These are phyloP conservation scores for Desoria tigrina DNA, from an alignment of 2,888 invertebrate species.

Conservation along the genomic window DNA sequence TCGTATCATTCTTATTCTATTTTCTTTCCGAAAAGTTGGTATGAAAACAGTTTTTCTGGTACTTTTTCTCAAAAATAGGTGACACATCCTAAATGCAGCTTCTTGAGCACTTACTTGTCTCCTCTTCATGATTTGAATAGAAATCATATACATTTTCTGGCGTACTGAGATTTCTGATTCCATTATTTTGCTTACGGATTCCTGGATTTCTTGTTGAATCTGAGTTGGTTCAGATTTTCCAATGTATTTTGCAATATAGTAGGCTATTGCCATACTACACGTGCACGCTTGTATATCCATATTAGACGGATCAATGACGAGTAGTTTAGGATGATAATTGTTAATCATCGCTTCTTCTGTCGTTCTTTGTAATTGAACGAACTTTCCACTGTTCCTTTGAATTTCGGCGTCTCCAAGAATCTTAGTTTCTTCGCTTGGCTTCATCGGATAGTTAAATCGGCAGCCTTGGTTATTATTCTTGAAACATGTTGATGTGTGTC, in stretches of 20 bases:
- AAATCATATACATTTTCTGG: slow-evolving; percentile 1
- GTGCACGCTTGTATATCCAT: slow-evolving; percentile 35
- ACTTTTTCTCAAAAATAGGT: slow-evolving; percentile 15
- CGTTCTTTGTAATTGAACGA: slow-evolving; percentile 27
- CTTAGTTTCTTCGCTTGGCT: not conserved
- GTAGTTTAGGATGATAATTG: slow-evolving; percentile 32
- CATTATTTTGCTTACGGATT: slow-evolving; percentile 3
- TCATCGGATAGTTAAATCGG: slow-evolving; percentile 28
- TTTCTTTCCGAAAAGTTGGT: slow-evolving; percentile 4
- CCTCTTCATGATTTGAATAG: slow-evolving; percentile 11
- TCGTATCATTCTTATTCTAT: slow-evolving; percentile 9
- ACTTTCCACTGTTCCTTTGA: slow-evolving; percentile 15
- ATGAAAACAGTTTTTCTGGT: slow-evolving; percentile 13
- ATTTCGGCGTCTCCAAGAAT: slow-evolving; percentile 27
- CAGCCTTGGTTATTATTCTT: slow-evolving; percentile 19
- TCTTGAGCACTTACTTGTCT: slow-evolving; percentile 28
- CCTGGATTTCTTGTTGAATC: slow-evolving; percentile 17
- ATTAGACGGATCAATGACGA: slow-evolving; percentile 29
- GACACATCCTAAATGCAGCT: slow-evolving; percentile 25
- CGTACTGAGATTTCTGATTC: not conserved
- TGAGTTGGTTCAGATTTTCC: slow-evolving; percentile 25
- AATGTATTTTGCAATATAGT: slow-evolving; percentile 37
- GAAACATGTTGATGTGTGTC: slow-evolving; percentile 20
- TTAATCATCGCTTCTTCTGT: slow-evolving; percentile 24
- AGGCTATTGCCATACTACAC: slow-evolving; percentile 23